A percentile compares a stretch with the other conserved stretches of the same genome.
These are phyloP conservation scores for Oenanthe melanoleuca DNA, from an alignment of 2,113 vertebrate genomes.

Conservation along the genomic window DNA sequence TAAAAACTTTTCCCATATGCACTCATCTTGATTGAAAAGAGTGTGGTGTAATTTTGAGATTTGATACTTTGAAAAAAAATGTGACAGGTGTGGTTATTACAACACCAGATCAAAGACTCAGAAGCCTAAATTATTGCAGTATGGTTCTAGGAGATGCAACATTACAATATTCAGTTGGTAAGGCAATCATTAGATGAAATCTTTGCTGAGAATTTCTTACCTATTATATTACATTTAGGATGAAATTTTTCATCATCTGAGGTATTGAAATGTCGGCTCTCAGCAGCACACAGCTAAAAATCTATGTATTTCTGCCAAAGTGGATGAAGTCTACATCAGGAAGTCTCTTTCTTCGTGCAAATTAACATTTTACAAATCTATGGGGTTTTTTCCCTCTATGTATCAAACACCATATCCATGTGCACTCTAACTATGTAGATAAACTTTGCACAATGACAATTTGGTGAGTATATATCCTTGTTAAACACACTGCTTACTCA, in stretches of 20 bases:
- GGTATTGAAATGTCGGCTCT: neutral
- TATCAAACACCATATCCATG: neutral
- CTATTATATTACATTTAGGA: neutral
- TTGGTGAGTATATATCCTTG: neutral
- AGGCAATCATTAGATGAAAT: neutral
- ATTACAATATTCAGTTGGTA: neutral
- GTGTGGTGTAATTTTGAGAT: neutral
- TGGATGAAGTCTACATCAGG: neutral
- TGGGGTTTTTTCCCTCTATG: rapidly evolving
- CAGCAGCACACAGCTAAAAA: neutral
- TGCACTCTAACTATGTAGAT: neutral
- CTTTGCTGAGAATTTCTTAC: neutral
- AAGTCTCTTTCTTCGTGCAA: neutral
- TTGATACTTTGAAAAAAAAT: neutral
- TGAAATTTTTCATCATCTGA: neutral
- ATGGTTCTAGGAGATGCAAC: neutral
- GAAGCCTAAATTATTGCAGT: neutral
- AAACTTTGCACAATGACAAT: neutral
- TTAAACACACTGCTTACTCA: neutral
- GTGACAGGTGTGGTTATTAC: neutral
- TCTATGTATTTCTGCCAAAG: neutral
- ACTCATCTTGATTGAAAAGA: neutral
- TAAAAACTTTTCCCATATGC: neutral
- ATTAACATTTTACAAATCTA: neutral
- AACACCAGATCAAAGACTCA: neutral